Conservation (phyloP, 2,888 invertebrate genomes). For the Catonia carolina region DNA sequence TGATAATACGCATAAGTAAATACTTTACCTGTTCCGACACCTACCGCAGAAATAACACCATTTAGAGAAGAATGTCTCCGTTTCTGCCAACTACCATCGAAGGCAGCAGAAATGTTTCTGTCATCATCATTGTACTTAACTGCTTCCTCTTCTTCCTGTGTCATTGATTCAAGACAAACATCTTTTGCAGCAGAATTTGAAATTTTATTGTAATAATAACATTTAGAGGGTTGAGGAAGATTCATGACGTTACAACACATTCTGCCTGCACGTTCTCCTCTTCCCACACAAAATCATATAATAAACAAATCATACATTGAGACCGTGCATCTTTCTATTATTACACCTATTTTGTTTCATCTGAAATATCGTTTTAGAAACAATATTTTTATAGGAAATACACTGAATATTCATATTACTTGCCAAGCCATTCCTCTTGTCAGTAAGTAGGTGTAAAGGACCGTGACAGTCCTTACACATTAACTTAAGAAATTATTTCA, state of each 20-base stretch:
- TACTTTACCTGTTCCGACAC: background rate
- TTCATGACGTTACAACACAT: slow-evolving; percentile 3
- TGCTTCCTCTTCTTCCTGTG: background rate
- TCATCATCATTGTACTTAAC: slow-evolving; percentile 4
- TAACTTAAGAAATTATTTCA: background rate
- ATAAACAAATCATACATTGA: slow-evolving; percentile 7
- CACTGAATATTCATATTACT: background rate
- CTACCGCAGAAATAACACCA: slow-evolving; percentile 1
- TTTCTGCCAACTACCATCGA: slow-evolving; percentile 5
- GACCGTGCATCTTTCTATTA: background rate
- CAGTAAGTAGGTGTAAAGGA: slow-evolving; percentile 1
- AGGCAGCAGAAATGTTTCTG: background rate
- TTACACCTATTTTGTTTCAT: background rate
- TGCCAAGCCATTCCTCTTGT: background rate
- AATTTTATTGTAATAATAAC: slow-evolving; percentile 2
- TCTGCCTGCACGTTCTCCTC: background rate
- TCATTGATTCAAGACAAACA: slow-evolving; percentile 11
- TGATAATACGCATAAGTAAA: background rate
- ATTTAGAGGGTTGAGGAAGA: background rate
- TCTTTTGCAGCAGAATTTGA: background rate
- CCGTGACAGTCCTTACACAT: background rate
- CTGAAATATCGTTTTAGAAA: background rate
- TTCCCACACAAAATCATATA: background rate
- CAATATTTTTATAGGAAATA: background rate
- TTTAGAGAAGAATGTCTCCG: slow-evolving; percentile 5